Evolutionary conservation across 2,113 vertebrate genomes (phyloP).

Genomic region (Barbus barbus): DNA sequence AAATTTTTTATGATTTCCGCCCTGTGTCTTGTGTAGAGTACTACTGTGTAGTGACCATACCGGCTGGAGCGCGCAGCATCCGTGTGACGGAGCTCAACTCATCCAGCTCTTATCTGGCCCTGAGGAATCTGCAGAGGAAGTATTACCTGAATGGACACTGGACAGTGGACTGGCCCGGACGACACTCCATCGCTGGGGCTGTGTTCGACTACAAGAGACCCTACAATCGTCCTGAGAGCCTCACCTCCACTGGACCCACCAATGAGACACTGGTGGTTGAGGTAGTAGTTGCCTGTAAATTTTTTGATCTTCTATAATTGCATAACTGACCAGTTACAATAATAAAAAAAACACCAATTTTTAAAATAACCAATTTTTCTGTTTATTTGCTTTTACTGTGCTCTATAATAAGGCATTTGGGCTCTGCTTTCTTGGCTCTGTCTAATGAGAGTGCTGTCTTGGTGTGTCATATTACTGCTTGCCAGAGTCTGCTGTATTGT

Average conservation of each 20-base stretch:
- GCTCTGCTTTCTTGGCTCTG: background rate
- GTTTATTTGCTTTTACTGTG: background rate
- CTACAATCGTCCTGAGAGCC: slow-evolving; percentile 80
- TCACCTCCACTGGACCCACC: slow-evolving; percentile 80
- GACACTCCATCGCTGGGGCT: slow-evolving; percentile 80
- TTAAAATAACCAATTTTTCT: background rate
- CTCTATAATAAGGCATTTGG: background rate
- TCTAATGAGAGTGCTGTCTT: background rate
- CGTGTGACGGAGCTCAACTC: slow-evolving; percentile 78
- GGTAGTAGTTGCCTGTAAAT: slow-evolving; percentile 64
- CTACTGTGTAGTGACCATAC: slow-evolving; percentile 80
- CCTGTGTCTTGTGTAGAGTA: slow-evolving; percentile 75
- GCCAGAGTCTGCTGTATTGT: background rate
- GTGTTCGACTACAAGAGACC: slow-evolving; percentile 84
- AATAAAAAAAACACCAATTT: background rate
- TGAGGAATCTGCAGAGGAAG: slow-evolving; percentile 74
- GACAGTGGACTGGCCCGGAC: slow-evolving; percentile 86
- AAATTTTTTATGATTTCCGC: background rate
- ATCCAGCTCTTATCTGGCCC: slow-evolving; percentile 83
- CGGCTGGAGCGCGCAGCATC: slow-evolving; percentile 82
- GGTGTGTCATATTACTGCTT: background rate
- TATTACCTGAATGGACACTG: slow-evolving; percentile 87
- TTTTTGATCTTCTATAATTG: background rate
- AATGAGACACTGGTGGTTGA: slow-evolving; percentile 86
- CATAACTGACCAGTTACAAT: background rate